Percentiles rank a stretch among this genome's conserved stretches.
phyloP scores from a whole-genome alignment of 2,888 invertebrate species.

The Amaurobius ferox region DNA sequence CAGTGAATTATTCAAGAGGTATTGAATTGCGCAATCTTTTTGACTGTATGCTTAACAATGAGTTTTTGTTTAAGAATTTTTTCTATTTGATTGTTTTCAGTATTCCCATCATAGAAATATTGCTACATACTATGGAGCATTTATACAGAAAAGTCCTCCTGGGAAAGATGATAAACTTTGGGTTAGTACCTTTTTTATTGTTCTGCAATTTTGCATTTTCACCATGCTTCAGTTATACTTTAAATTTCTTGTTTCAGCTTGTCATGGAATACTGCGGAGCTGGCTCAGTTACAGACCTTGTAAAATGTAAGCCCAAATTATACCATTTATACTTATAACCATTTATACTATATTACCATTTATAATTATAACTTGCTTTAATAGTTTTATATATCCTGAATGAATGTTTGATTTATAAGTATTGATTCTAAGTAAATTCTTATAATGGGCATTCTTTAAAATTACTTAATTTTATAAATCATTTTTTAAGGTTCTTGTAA shows the following conservation, averaged over 20 bases:
- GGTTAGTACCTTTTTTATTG: constrained; percentile 79
- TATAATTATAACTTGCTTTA: no score
- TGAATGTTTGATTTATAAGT: no score
- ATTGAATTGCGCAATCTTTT: no score
- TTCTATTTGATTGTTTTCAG: constrained; percentile 80
- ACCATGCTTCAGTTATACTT: background rate
- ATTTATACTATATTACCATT: no score
- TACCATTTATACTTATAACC: no score
- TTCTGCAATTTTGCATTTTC: background rate
- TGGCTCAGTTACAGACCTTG: constrained; percentile 98
- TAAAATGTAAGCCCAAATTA: constrained; percentile 84
- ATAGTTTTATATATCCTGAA: no score
- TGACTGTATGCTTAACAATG: no score
- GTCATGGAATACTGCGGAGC: constrained; percentile 99
- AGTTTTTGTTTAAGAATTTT: constrained; percentile 34
- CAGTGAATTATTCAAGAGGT: no score
- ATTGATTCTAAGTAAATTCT: no score
- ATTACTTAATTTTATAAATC: no score
- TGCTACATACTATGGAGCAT: constrained; percentile 99
- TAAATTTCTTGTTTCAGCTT: constrained; percentile 79
- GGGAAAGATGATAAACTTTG: constrained; percentile 99
- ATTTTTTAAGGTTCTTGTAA: no score
- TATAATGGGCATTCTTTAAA: no score
- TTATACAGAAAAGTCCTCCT: constrained; percentile 98
- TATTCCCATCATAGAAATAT: constrained; percentile 99